Base-by-base conservation (phyloP, 2,797 vertebrate genomes). In the Tenualosa thibaudeaui region DNA sequence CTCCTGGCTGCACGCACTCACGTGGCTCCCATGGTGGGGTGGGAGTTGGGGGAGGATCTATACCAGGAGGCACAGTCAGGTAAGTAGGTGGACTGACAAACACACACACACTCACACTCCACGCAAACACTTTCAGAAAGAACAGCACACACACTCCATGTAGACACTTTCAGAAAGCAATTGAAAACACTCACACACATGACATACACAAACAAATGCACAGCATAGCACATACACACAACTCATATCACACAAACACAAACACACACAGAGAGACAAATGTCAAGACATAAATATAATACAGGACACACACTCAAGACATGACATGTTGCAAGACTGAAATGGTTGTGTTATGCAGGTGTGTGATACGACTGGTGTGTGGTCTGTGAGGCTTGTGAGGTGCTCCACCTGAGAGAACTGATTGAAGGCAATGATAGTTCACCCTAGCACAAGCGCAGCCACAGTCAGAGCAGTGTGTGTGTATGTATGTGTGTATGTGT, bases 1-100 rank as follows among this genome's bases (percentile, higher is more conserved):
- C 90, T 88, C 81, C 84, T 82, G 54, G 56, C 89, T 88, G 90
- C 90, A 86, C 86, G 49, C 83, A 83, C 89, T 92, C 94, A 94
- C 91, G 90, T 93, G 93, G 90, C 89, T 84, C 65, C 83, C 60
- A 17, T 81, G 88, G 90, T 87, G 84, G 78, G 43, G 22, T 3
- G 22, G 22, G n/a, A 24, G 62, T 31, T 0, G 71, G 2, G 4
- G 17, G 15, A 13, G 68, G 40, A 37, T 40, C 13, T 12, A 5
- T 40, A 78, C 17, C 15, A 9, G 71, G 71, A 78, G 71, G 40
- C 40, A 46, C 17, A 17, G 17, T 46, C 71, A 78, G 71, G 71
- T 78, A 40, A 78, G 37, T 8, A 5, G 40, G 71, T 78, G 71
- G 71, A 78, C 40, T 75, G 13, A 40, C 26, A 31, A 24, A 31